Conservation (phyloP, 2,797 vertebrate species). For the Eulemur albifrons region DNA sequence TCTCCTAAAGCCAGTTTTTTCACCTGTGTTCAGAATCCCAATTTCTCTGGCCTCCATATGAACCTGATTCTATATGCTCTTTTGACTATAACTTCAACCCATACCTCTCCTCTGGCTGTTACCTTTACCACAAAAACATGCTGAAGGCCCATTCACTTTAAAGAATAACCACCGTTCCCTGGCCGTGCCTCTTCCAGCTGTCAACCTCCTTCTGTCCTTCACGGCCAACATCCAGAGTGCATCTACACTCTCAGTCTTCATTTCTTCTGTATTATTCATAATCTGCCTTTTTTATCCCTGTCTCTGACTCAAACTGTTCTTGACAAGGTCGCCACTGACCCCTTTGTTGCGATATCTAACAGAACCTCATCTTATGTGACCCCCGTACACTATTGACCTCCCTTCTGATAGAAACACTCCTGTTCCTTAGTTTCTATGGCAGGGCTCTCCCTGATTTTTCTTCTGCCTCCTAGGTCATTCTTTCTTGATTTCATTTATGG, state of each 20-base stretch:
- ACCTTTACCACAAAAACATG: neutral
- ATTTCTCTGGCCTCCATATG: neutral
- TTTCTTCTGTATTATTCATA: neutral
- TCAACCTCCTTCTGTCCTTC: neutral
- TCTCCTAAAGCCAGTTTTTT: neutral
- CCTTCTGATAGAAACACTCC: neutral
- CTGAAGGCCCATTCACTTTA: neutral
- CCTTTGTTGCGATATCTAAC: neutral
- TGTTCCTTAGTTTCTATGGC: neutral
- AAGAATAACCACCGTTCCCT: neutral
- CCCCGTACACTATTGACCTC: neutral
- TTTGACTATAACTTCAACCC: neutral
- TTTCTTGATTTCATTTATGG: neutral
- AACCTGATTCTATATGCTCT: neutral
- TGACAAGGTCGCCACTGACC: neutral
- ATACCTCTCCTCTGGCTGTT: neutral
- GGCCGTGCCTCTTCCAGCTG: neutral
- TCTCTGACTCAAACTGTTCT: slow-evolving; percentile 6
- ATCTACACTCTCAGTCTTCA: neutral
- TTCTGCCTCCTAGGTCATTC: neutral
- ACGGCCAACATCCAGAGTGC: neutral
- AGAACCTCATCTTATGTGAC: neutral
- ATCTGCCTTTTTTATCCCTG: neutral
- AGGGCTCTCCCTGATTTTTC: neutral
- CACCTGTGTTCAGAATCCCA: neutral